Percentiles rank a stretch among this genome's conserved stretches.
These are phyloP conservation scores for Palythoa caribaeorum DNA, from an alignment of 92 coral and sea anemone genomes.

Conservation along the genomic window DNA sequence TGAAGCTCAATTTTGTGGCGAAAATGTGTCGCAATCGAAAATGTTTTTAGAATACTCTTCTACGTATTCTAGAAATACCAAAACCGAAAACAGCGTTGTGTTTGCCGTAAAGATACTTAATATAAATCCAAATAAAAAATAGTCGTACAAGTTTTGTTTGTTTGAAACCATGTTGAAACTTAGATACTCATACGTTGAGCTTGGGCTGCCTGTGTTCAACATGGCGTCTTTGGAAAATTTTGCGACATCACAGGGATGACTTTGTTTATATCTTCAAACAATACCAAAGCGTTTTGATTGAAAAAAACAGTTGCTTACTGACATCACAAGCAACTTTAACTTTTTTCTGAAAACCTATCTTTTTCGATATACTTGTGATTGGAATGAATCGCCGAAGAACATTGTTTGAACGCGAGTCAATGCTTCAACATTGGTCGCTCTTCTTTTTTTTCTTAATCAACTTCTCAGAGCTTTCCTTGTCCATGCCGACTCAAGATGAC, in stretches of 20 bases:
- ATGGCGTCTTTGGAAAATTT: background rate
- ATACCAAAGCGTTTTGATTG: background rate
- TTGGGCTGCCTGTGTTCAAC: background rate
- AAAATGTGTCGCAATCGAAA: too few relatives aligned
- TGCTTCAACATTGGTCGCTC: background rate
- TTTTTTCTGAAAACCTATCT: background rate
- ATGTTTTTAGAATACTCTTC: too few relatives aligned
- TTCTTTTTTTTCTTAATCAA: background rate
- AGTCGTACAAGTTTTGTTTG: too few relatives aligned
- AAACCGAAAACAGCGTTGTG: too few relatives aligned
- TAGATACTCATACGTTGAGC: too few relatives aligned
- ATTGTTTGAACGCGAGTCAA: background rate
- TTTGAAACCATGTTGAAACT: too few relatives aligned
- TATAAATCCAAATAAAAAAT: too few relatives aligned
- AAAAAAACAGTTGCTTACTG: background rate
- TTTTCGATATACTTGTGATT: background rate
- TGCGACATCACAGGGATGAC: background rate
- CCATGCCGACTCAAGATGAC: conserved; percentile 9
- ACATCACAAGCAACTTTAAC: background rate
- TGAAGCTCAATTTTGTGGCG: too few relatives aligned
- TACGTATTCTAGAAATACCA: too few relatives aligned
- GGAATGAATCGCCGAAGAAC: conserved; percentile 18
- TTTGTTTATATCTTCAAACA: background rate
- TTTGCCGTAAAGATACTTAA: too few relatives aligned
- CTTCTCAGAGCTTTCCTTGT: background rate